Base-by-base conservation (phyloP, 2,888 invertebrate genomes). In the Globia sparganii region DNA sequence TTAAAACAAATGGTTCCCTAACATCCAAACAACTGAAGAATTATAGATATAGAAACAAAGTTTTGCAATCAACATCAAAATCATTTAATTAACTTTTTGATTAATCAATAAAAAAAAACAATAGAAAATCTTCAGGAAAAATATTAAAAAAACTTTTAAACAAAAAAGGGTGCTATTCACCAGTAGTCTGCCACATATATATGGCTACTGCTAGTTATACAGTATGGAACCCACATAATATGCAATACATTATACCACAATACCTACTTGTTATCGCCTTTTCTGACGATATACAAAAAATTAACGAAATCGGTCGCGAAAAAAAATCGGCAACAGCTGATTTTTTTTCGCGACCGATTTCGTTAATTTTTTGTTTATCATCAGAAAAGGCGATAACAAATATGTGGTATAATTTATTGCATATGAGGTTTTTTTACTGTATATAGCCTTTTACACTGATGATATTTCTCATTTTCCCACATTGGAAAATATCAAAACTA, bases 61-160 rank as follows among this genome's bases (percentile, higher is more conserved):
- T 49, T 49, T 46, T 46, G 18, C 6, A 46, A 64, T 64, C 8
- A 2, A 37, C 15, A n/a, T 64, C 15, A 18, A 40, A 9, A 64
- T n/a, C 2, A 37, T 37, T 37, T 64, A 37, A 2, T n/a, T 18
- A 64, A n/a, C 9, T n/a, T 4, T 62, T n/a, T 25, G 15, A 15
- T 62, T 62, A 62, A 62, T 62, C 15, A 62, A 25, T 62, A 64
- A 64, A 37, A 37, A 64, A 64, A 37, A 37, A 37, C 15, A n/a
- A 25, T 62, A 34, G 37, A n/a, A 64, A n/a, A 65, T 28, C 11
- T 2, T 28, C 40, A 40, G 5, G 1, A 9, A 9, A n/a, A n/a
- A 40, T n/a, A 40, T 40, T 6, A 15, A 62, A 62, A 25, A 25
- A 9, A 61, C 18, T n/a, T 31, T 31, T 40, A 34, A 64, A 37